Evolutionary conservation across 1,140 invertebrate genomes (phyloP), one percentile per base, ranked within the genome.

Genomic region (Papilio xuthus): DNA sequence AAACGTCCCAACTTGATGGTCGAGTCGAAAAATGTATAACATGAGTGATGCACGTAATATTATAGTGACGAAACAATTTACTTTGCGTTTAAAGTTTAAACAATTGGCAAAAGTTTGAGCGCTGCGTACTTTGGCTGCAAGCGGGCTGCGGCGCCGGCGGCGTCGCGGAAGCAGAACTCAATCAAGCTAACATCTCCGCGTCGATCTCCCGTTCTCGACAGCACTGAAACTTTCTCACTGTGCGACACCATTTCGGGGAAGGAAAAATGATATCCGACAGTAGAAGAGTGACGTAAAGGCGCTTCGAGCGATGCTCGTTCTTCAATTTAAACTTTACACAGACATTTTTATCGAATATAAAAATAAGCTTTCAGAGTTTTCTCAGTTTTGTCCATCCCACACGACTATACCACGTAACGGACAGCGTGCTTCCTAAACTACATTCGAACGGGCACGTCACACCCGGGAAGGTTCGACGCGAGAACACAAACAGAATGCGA

Each of bases 281-380:
- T 87, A 82, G 80, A 74, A 53, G 63, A 76, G 69, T 84, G 81
- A 84, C 79, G 79, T 81, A 79, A 85, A 78, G 83, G 85, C 80
- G 79, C 83, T 83, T 78, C 83, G 83, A 80, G 83, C 77, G 85
- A 83, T 84, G 81, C 82, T 84, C 82, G 83, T 86, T 82, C 84
- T 85, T 85, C 81, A 86, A 81, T 89, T 90, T 89, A 89, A 87
- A 92, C 90, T 92, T 90, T 89, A 87, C 87, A 92, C 85, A 88
- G 85, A 86, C 85, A 92, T 92, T 87, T 90, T 91, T 85, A 82
- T 92, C 89, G 86, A 93, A 94, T 94, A 94, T 87, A 94, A 94
- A 94, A 94, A 94, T 94, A 94, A 93, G 92, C 91, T 90, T 93
- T 93, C 88, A 90, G 85, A 89, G 86, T 92, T 92, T 90, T 82